These are phyloP conservation scores for Psittacula echo DNA, from an alignment of 2,797 vertebrate species.

Conservation along the genomic window DNA sequence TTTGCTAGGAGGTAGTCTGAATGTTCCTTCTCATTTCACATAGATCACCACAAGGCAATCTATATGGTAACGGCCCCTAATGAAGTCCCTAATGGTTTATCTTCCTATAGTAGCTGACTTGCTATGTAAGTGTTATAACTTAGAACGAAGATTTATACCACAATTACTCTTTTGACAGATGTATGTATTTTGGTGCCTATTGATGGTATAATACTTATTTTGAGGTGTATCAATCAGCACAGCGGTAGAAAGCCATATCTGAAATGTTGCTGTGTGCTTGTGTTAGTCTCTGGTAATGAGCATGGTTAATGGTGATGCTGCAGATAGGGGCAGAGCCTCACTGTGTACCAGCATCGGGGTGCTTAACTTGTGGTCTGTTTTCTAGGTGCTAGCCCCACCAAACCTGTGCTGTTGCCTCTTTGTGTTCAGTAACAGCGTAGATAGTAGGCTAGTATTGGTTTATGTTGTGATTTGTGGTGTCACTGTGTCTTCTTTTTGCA, in stretches of 20 bases:
- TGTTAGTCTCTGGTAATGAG: too few species aligned
- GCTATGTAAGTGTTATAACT: background rate
- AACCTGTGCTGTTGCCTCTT: background rate
- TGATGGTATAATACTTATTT: background rate
- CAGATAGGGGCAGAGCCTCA: background rate
- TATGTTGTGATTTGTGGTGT: background rate
- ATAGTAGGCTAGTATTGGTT: background rate
- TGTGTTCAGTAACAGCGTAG: background rate
- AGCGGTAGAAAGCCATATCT: background rate
- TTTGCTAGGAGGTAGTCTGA: background rate
- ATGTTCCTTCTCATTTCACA: background rate
- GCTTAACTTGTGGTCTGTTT: accelerated
- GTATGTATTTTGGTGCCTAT: background rate
- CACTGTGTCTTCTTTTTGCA: background rate
- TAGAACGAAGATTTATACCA: background rate
- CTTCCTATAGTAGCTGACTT: background rate
- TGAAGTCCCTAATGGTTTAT: background rate
- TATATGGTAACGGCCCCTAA: background rate
- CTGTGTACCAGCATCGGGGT: background rate
- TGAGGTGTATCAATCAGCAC: background rate
- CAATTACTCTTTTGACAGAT: background rate
- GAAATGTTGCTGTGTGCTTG: background rate
- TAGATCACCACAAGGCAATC: background rate
- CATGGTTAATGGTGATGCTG: background rate
- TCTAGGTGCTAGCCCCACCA: background rate